phyloP scores from a whole-genome alignment of 2,113 vertebrate species.

The Kryptolebias marmoratus region DNA sequence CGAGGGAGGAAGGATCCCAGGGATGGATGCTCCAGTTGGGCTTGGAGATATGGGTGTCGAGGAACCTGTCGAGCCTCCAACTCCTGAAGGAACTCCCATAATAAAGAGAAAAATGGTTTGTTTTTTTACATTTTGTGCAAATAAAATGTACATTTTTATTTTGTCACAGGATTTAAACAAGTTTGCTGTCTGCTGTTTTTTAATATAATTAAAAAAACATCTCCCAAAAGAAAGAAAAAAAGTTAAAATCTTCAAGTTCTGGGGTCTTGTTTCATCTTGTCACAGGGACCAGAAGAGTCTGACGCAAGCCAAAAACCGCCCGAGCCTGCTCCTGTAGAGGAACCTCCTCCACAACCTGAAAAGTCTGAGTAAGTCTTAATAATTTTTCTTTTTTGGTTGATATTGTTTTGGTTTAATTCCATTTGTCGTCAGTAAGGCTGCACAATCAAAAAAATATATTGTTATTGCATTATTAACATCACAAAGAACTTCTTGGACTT shows the following conservation, averaged over 20 bases:
- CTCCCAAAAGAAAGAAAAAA: not conserved
- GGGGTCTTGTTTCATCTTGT: conserved; percentile 14
- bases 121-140: not conserved
- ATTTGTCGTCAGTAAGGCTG: no score
- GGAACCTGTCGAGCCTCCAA: conserved; percentile 86
- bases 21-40: conserved; percentile 84
- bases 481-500: no score
- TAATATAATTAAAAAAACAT: not conserved
- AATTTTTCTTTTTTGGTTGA: not conserved
- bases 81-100: conserved; percentile 91
- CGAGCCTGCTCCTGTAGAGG: conserved; percentile 70
- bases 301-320: conserved; percentile 63
- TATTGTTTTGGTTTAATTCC: not conserved
- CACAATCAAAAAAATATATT: no score
- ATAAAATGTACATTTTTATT: no score
- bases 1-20: conserved; percentile 83
- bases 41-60: conserved; percentile 92
- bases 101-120: conserved; percentile 84
- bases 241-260: not conserved
- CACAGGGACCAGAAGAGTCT: conserved; percentile 71
- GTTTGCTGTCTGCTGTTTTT: not conserved
- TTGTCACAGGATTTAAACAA: no score
- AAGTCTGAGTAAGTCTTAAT: conserved; percentile 85
- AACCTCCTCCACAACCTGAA: conserved; percentile 82
- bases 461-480: no score